Percentiles rank a stretch among this genome's conserved stretches.
Evolutionary conservation across 1,140 invertebrate genomes (phyloP).

Genomic region (Pollicipes pollicipes): DNA sequence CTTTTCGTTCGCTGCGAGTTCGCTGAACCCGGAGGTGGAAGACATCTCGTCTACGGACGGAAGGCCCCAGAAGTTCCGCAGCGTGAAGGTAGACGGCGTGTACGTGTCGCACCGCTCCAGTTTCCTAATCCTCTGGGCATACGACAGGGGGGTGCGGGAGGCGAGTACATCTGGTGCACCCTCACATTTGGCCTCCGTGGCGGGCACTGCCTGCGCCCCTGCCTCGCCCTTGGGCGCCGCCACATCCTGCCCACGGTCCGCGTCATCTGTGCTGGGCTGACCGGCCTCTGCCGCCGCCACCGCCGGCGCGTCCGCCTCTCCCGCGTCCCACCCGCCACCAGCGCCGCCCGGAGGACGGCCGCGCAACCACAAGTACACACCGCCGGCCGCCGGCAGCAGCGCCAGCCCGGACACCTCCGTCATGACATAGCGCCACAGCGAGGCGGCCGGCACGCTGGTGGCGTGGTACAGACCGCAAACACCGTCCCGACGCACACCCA

Average conservation of each 20-base stretch:
- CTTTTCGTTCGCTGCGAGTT: not conserved
- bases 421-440: not conserved
- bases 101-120: not conserved
- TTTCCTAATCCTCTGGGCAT: not conserved
- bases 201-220: no score
- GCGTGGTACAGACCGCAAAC: not conserved
- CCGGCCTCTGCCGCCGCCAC: no score
- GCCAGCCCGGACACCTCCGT: not conserved
- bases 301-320: no score
- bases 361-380: not conserved
- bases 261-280: no score
- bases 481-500: not conserved
- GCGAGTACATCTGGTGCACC: no score
- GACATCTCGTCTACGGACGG: not conserved
- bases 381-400: not conserved
- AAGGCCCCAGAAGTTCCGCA: not conserved
- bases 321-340: not conserved
- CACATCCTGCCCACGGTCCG: no score
- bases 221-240: no score
- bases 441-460: not conserved
- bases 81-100: not conserved
- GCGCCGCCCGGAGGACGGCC: no score
- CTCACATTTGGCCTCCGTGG: no score
- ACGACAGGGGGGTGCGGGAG: not conserved
- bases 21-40: not conserved